Percentiles rank a stretch among this genome's conserved stretches.
phyloP scores from a whole-genome alignment of 1,140 invertebrate species.

The Drosophila oshimai region DNA sequence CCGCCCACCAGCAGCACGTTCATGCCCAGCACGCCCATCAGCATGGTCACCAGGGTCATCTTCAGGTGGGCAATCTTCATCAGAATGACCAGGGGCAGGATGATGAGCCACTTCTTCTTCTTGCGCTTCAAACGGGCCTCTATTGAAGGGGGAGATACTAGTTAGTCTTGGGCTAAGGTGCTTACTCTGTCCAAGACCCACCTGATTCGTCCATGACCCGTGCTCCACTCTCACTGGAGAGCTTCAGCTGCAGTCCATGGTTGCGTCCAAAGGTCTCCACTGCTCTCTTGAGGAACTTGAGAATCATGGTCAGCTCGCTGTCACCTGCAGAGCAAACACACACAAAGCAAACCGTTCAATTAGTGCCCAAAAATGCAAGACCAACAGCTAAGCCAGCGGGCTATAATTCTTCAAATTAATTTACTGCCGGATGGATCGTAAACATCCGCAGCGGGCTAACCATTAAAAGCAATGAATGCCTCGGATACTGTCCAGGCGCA shows the following conservation, averaged over 20 bases:
- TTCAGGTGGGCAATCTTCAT: conserved; percentile 80
- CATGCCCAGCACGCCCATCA: conserved; percentile 64
- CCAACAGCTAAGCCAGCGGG: background rate
- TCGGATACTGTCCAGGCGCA: conserved; percentile 20
- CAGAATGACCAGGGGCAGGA: conserved; percentile 72
- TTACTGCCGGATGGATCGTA: conserved; percentile 32
- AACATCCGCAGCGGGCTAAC: conserved; percentile 51
- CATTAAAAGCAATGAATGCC: background rate
- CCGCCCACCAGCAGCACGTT: conserved; percentile 75
- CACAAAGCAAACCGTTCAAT: conserved; percentile 6
- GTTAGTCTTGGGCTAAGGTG: background rate
- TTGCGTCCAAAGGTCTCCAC: conserved; percentile 71
- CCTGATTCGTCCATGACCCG: conserved; percentile 65
- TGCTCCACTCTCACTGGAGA: conserved; percentile 59
- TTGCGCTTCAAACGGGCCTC: conserved; percentile 52
- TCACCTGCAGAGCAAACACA: conserved; percentile 48
- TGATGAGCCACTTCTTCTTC: conserved; percentile 73
- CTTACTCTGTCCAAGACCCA: conserved; percentile 1
- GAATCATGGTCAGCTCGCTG: conserved; percentile 59
- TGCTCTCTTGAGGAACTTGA: conserved; percentile 73
- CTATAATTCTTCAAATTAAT: conserved; percentile 51
- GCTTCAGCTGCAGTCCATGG: conserved; percentile 64
- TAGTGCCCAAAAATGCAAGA: conserved; percentile 18
- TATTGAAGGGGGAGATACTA: background rate
- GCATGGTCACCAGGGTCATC: conserved; percentile 70